Conservation (phyloP, 2,113 vertebrate genomes). For the Lates calcarifer region DNA sequence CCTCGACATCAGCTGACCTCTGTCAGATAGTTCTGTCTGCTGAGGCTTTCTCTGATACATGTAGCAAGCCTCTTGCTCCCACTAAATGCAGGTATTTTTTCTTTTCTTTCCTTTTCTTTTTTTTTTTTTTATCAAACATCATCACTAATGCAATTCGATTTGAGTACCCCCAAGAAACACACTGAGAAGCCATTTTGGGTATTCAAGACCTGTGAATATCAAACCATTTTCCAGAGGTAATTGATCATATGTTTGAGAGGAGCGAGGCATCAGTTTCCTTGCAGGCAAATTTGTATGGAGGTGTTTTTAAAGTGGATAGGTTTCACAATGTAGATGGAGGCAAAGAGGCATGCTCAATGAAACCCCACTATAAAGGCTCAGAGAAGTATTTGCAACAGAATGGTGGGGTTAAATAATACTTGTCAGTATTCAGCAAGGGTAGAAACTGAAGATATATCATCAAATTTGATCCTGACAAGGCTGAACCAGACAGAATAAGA, state of each 20-base stretch:
- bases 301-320: conserved; percentile 39
- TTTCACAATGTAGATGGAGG: conserved; percentile 49
- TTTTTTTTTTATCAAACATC: conserved; percentile 9
- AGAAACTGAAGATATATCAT: conserved; percentile 41
- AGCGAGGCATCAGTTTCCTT: conserved; percentile 47
- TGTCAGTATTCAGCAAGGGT: conserved; percentile 43
- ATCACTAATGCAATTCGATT: neutral
- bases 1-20: conserved; percentile 76
- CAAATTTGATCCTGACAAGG: conserved; percentile 25
- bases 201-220: conserved; percentile 32
- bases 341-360: conserved; percentile 36
- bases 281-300: conserved; percentile 11
- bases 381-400: conserved; percentile 41
- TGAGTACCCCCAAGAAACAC: neutral
- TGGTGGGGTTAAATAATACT: conserved; percentile 53
- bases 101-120: too few relatives aligned
- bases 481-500: conserved; percentile 23
- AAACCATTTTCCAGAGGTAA: conserved; percentile 29
- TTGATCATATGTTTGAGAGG: conserved; percentile 44
- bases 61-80: conserved; percentile 17
- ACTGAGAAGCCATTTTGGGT: conserved; percentile 34
- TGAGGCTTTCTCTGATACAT: conserved; percentile 40
- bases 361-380: conserved; percentile 35
- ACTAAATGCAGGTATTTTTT: neutral
- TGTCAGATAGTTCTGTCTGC: conserved; percentile 54